Evolutionary conservation across 2,888 invertebrate genomes (phyloP), one percentile per base, ranked within the genome.

Genomic region (Falcaria lacertinaria): DNA sequence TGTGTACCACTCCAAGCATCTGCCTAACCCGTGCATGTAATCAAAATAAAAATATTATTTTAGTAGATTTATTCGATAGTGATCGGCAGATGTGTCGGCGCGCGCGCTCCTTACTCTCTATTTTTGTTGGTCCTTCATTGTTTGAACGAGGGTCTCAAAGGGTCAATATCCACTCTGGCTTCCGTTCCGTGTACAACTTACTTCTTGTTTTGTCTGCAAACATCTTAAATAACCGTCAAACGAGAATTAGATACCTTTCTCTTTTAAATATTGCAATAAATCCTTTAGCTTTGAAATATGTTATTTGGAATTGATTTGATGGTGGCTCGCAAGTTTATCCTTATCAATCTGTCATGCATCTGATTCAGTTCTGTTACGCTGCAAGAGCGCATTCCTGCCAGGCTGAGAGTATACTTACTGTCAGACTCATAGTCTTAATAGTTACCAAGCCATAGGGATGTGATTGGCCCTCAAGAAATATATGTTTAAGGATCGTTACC

Each of bases 31-130:
- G 77, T 69, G 80, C 77, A 73, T 57, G 79, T 82, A 87, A 86
- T 87, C 85, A 87, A 86, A 87, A 89, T 87, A 86, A 89, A 87
- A 89, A 88, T 88, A 88, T 84, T 81, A 88, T 87, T 87, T 85
- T 78, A 77, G 81, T 86, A 86, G 87, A 89, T 89, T 88, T 87
- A 86, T 88, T 81, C 69, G 88, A 89, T 88, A 86, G 82, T 79
- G 76, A 64, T 63, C 75, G 77, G 85, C 88, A 89, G 88, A 89
- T 89, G 88, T 76, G 72, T 70, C 64, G 77, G 76, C 71, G 73
- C 57, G 73, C 57, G 65, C 69, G 72, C 57, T 73, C 69, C 62
- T 59, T 56, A 52, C 74, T 72, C 76, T 80, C 74, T 84, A 79
- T 86, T 85, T 87, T 87, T 83, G 77, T 81, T 83, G 60, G 64